Conservation (phyloP, 2,888 invertebrate species). For the Agrochola lychnidis region DNA sequence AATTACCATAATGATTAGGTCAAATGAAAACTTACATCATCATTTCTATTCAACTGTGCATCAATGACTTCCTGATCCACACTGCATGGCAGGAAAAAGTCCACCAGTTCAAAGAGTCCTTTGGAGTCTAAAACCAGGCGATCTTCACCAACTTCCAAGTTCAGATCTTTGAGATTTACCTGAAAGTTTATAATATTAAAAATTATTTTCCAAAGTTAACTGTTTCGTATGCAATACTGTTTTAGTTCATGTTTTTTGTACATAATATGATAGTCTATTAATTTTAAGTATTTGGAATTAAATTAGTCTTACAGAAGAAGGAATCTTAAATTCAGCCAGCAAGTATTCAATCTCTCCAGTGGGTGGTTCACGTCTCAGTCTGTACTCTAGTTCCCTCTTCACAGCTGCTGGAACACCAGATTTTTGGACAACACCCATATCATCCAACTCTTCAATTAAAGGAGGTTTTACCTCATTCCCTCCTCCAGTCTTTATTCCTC, state of each 20-base stretch:
- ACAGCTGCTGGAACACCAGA: constrained; percentile 49
- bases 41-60: constrained; percentile 85
- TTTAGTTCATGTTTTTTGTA: neutral
- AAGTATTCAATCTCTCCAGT: constrained; percentile 89
- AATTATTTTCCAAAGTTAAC: neutral
- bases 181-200: constrained; percentile 67
- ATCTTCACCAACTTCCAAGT: constrained; percentile 94
- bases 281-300: neutral
- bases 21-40: constrained; percentile 78
- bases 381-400: constrained; percentile 89
- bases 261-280: neutral
- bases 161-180: constrained; percentile 91
- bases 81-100: constrained; percentile 93
- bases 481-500: constrained; percentile 89
- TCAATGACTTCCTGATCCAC: constrained; percentile 91
- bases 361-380: constrained; percentile 90
- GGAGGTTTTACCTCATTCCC: constrained; percentile 79
- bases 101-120: constrained; percentile 91
- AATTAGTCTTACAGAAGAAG: constrained; percentile 87
- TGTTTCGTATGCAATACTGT: neutral
- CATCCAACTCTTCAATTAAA: constrained; percentile 92
- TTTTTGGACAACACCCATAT: constrained; percentile 65
- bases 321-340: constrained; percentile 92
- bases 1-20: no score
- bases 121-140: constrained; percentile 93